phyloP scores from a whole-genome alignment of 2,113 vertebrate species.

The Platysteira castanea region DNA sequence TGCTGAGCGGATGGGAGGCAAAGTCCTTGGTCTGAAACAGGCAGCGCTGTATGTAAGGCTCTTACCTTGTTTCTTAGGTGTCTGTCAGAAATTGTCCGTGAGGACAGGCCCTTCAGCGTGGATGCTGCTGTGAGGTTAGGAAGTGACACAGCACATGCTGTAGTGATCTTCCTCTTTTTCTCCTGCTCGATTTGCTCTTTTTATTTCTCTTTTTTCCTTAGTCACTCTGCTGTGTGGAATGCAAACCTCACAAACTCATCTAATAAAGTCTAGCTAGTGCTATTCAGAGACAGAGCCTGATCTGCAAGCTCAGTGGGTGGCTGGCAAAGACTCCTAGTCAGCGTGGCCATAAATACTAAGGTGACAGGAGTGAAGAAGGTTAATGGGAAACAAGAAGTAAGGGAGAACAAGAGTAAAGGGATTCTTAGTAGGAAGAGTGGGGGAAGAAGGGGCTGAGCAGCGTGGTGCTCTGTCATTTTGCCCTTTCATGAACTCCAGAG shows the following conservation, averaged over 20 bases:
- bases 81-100: neutral
- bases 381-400: neutral
- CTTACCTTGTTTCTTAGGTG: neutral
- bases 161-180: neutral
- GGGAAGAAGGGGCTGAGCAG: neutral
- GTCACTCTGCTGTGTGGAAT: neutral
- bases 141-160: rapidly evolving
- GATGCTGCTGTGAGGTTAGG: neutral
- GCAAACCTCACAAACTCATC: neutral
- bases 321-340: neutral
- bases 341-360: conserved; percentile 12
- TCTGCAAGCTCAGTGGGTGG: conserved; percentile 16
- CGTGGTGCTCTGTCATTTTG: neutral
- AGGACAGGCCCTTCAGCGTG: neutral
- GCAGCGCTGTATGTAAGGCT: rapidly evolving
- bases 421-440: neutral
- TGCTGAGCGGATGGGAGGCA: rapidly evolving
- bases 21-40: neutral
- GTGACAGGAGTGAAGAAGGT: neutral
- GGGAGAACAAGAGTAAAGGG: neutral
- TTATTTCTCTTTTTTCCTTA: neutral
- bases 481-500: conserved; percentile 29
- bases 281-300: neutral
- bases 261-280: conserved; percentile 1
- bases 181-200: neutral